A percentile compares a stretch with the other conserved stretches of the same genome.
These are phyloP conservation scores for Amblyopsis hoosieri DNA, from an alignment of 2,797 vertebrate species.

Conservation along the genomic window DNA sequence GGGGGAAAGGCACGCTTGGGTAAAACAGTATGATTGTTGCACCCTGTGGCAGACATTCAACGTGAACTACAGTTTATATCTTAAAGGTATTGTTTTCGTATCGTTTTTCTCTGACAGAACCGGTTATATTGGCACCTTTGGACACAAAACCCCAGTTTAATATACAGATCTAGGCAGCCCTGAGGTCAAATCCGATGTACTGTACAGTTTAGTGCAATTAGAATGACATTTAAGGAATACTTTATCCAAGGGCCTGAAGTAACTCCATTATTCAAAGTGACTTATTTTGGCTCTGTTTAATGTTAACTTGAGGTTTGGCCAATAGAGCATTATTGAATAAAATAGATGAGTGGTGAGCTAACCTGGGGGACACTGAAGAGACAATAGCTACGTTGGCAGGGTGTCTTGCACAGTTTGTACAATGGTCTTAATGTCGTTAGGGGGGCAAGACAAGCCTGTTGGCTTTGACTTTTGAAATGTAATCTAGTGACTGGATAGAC, in stretches of 20 bases:
- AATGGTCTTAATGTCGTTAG: not conserved
- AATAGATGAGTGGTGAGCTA: not conserved
- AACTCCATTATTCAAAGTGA: constrained; percentile 61
- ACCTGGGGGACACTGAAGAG: not conserved
- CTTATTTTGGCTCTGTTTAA: constrained; percentile 38
- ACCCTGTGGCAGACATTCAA: not conserved
- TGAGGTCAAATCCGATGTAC: too few relatives aligned
- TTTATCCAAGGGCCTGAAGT: constrained; percentile 41
- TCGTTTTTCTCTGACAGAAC: too few relatives aligned
- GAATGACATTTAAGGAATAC: not conserved
- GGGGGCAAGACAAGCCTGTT: not conserved
- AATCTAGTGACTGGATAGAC: not conserved
- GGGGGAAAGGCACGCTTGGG: not conserved
- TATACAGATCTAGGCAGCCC: too few relatives aligned
- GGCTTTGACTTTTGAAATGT: not conserved
- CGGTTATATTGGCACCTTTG: too few relatives aligned
- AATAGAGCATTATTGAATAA: too few relatives aligned
- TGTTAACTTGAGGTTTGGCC: constrained; percentile 11
- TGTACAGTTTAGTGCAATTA: too few relatives aligned
- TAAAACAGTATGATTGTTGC: not conserved
- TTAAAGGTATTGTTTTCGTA: too few relatives aligned
- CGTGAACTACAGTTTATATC: not conserved
- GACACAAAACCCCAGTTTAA: too few relatives aligned
- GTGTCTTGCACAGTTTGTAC: not conserved
- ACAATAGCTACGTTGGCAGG: not conserved